Conservation (phyloP, 2,888 invertebrate species). For the Pemphredon lugubris region DNA sequence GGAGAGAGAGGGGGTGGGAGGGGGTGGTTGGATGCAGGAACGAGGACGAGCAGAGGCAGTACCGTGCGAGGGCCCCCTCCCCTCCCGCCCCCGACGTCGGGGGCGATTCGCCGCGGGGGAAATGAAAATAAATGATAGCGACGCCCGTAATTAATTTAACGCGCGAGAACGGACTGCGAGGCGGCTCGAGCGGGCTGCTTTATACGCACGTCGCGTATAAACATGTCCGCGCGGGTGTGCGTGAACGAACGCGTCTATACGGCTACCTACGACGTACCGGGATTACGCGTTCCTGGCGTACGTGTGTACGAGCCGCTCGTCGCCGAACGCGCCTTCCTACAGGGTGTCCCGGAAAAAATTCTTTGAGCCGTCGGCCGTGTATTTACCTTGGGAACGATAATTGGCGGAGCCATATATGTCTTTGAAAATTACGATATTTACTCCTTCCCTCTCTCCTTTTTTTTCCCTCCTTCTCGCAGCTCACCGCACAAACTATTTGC, state of each 20-base stretch:
- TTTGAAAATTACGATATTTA: not conserved
- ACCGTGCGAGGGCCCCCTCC: constrained; percentile 18
- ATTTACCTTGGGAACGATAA: no score
- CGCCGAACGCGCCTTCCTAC: not conserved
- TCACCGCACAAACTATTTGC: no score
- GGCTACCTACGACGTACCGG: constrained; percentile 27
- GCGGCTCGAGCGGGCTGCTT: constrained; percentile 68
- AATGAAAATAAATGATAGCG: constrained; percentile 80
- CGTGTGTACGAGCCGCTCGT: not conserved
- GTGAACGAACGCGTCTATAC: constrained; percentile 33
- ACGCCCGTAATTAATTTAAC: constrained; percentile 78
- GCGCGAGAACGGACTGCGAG: constrained; percentile 70
- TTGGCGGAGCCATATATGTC: no score
- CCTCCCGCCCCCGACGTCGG: constrained; percentile 37
- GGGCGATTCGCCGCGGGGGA: constrained; percentile 72
- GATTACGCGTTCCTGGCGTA: constrained; percentile 36
- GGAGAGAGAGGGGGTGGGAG: not conserved
- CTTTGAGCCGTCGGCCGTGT: no score
- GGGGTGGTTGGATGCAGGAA: constrained; percentile 14
- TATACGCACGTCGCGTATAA: constrained; percentile 63
- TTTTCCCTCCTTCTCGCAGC: no score
- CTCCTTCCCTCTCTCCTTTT: not conserved
- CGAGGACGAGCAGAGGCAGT: constrained; percentile 2
- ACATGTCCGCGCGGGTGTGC: constrained; percentile 44
- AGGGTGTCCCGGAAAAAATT: constrained; percentile 7